Base-by-base conservation (phyloP, 2,888 invertebrate genomes). In the Diloba caeruleocephala region DNA sequence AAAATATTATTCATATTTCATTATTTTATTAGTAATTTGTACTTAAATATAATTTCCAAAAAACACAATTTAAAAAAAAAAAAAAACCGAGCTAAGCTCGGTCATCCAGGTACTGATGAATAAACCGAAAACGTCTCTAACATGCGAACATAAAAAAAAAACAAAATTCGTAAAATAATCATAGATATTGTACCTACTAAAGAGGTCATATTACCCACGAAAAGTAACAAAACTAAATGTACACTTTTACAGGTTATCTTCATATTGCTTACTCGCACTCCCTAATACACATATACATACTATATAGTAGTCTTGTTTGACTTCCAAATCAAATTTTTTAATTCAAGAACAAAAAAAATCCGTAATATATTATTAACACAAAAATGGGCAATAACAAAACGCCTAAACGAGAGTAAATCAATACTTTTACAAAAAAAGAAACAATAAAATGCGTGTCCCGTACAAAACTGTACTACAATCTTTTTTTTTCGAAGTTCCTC, bases 401-500 rank as follows among this genome's bases (percentile, higher is more conserved):
- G 15, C 4, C 33, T 60, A 61, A 71, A 58, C 61, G 71, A 67
- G 53, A 62, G 71, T 72, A 72, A 72, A 72, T 74, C 74, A 71
- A 71, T 72, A 74, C 71, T 38, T 57, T 63, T 45, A 39, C 31
- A 66, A 58, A 64, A 63, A 60, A 26, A 31, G 17, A 48, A 58
- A 25, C 26, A 36, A 52, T 6, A 28, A 37, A 41, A 33, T 28
- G 48, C 38, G 41, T 61, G 68, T 74, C 53, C 63, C 70, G 58
- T 58, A 69, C 66, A 65, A 60, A 67, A 73, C 69, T 71, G 70
- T 74, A 63, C 70, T 42, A 46, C 50, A 29, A 38, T 50, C 51
- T 46, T 42, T 49, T 69, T 75, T 74, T 72, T 67, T 31, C 31
- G 36, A 66, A 64, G 54, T 28, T 50, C 34, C 41, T 41, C 71